Base-by-base conservation (phyloP, 2,113 vertebrate species). In the Canis aureus region DNA sequence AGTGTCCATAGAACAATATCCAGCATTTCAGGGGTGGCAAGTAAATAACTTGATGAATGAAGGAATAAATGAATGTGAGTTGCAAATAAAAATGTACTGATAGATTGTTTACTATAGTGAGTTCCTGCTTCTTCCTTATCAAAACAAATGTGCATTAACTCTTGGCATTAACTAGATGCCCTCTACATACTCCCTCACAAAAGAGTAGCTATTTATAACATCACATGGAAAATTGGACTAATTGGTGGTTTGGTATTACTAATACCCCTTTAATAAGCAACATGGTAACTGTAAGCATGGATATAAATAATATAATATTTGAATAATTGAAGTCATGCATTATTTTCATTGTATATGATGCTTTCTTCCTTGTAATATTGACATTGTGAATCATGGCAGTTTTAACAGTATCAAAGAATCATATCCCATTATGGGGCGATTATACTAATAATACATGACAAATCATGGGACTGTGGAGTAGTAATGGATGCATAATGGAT, bases 401-500 rank as follows among this genome's bases (percentile, higher is more conserved):
- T 87, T 84, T 79, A 95, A 59, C 1, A 87, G 80, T 84, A 93
- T 76, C 96, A 29, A 11, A 23, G 83, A 94, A 49, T 59, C 79
- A 79, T 73, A 96, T n/a, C 55, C 57, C 94, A 49, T 98, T 98
- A 79, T 51, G 78, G 29, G 32, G 1, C 29, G 53, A 66, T 97
- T 97, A 92, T 38, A 12, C 55, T 95, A 97, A 97, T 81, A 96
- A 7, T 29, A 82, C 15, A 62, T 0, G 91, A 92, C 91, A 96
- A 92, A 82, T 90, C 93, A 25, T 59, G 51, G 22, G 64, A 67
- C 84, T 32, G 1, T 91, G 64, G 86, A 57, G 69, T 74, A 25
- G 81, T 96, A 96, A 95, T 97, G 92, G 91, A 96, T 97, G 55
- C 64, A 11, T 97, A 97, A 98, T 79, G 87, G 84, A 20, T 53